Percentiles rank a stretch among this genome's conserved stretches.
Conservation (phyloP, 2,888 invertebrate genomes). For the Metalampra italica region DNA sequence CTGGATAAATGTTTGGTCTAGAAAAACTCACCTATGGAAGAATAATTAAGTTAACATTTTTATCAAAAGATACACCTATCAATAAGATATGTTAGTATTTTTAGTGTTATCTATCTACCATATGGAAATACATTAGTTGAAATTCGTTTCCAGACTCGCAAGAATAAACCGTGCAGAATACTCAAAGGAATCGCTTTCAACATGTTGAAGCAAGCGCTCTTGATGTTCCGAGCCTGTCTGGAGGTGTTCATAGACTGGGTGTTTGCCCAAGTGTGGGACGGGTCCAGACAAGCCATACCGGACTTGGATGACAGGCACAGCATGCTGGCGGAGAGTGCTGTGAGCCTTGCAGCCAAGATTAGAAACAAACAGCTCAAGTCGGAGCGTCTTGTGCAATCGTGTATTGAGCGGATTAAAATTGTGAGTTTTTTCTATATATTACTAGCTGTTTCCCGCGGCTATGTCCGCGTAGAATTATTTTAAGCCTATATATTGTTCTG, state of each 20-base stretch:
- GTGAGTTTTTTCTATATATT: constrained; percentile 53
- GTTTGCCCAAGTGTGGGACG: constrained; percentile 55
- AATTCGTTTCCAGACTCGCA: constrained; percentile 30
- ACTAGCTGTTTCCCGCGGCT: too few relatives aligned
- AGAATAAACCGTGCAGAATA: constrained; percentile 53
- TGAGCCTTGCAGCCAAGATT: constrained; percentile 82
- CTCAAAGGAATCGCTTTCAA: constrained; percentile 50
- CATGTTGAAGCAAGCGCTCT: constrained; percentile 45
- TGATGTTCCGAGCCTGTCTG: constrained; percentile 48
- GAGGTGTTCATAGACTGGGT: constrained; percentile 55
- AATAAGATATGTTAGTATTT: too few relatives aligned
- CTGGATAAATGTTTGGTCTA: too few relatives aligned
- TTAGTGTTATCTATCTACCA: too few relatives aligned
- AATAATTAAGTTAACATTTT: too few relatives aligned
- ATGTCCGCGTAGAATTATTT: too few relatives aligned
- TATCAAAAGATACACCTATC: too few relatives aligned
- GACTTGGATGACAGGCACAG: constrained; percentile 49
- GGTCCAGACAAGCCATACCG: constrained; percentile 42
- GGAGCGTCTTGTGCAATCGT: constrained; percentile 84
- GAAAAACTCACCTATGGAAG: too few relatives aligned
- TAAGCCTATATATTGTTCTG: too few relatives aligned
- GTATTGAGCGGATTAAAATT: constrained; percentile 86
- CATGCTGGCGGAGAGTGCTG: constrained; percentile 80
- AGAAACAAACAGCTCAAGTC: constrained; percentile 80
- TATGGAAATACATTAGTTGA: too few relatives aligned